phyloP scores from a whole-genome alignment of 1,140 invertebrate species.

The Lasioglossum albipes region DNA sequence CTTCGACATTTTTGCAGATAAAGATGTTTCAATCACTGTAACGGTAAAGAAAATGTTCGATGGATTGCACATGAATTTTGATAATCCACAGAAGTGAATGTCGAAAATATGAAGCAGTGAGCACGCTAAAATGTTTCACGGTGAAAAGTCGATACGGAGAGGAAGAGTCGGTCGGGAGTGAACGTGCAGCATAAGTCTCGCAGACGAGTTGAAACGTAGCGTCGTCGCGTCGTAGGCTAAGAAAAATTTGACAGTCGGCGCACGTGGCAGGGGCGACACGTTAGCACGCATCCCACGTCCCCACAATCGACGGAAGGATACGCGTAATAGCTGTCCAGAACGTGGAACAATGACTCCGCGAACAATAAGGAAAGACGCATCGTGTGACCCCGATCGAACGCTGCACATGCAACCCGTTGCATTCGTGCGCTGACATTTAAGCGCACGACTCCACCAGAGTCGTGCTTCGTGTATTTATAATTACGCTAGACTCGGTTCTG shows the following conservation, averaged over 20 bases:
- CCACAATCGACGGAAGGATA: conserved; percentile 45
- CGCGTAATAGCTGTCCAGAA: conserved; percentile 47
- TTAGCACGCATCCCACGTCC: conserved; percentile 32
- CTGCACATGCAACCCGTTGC: conserved; percentile 29
- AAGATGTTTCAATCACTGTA: too few species aligned
- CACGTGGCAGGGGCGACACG: conserved; percentile 37
- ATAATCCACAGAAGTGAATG: too few species aligned
- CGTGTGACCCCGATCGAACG: conserved; percentile 30
- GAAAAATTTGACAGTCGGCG: conserved; percentile 10
- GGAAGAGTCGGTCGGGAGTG: too few species aligned
- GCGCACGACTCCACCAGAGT: conserved; percentile 18
- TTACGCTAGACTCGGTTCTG: conserved; percentile 11
- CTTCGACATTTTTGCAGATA: too few species aligned
- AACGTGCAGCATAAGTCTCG: background rate
- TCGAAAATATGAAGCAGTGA: too few species aligned
- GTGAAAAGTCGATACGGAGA: too few species aligned
- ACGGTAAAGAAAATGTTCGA: too few species aligned
- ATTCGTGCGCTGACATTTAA: conserved; percentile 46
- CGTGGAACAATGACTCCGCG: conserved; percentile 33
- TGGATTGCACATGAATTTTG: too few species aligned
- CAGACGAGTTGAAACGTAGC: background rate
- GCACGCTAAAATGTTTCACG: too few species aligned
- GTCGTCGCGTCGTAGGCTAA: background rate
- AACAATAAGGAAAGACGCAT: conserved; percentile 31
- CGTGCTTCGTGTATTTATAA: conserved; percentile 39